Conservation (phyloP, 2,888 invertebrate genomes). For the Thysanoteuthis rhombus region DNA sequence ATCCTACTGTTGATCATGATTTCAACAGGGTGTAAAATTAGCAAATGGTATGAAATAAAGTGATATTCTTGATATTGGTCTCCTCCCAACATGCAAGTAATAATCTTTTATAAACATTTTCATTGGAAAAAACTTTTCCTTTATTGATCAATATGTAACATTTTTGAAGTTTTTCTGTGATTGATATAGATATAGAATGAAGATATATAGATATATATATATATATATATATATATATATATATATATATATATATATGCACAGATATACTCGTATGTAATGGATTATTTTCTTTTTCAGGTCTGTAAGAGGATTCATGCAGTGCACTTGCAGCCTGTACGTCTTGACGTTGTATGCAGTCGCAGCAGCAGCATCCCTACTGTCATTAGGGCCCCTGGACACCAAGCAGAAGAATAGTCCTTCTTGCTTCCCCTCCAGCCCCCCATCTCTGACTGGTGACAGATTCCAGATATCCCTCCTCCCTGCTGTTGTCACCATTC, state of each 20-base stretch:
- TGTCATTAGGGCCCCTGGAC: conserved; percentile 1
- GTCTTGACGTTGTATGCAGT: conserved; percentile 24
- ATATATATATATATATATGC: not conserved
- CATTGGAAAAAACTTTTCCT: too few relatives aligned
- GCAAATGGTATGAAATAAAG: too few relatives aligned
- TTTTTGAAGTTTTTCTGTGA: too few relatives aligned
- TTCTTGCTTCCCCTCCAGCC: not conserved
- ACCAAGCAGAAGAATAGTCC: conserved; percentile 20
- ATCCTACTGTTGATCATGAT: too few relatives aligned
- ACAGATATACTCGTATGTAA: not conserved
- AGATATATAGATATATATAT: not conserved
- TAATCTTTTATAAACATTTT: too few relatives aligned
- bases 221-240: too few relatives aligned
- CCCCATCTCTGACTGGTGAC: conserved; percentile 14
- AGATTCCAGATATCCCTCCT: conserved; percentile 12
- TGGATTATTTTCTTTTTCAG: not conserved
- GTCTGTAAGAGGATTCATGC: conserved; percentile 31
- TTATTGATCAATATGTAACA: too few relatives aligned
- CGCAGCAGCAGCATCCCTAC: conserved; percentile 20
- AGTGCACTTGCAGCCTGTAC: conserved; percentile 23
- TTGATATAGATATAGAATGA: too few relatives aligned
- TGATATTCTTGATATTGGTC: too few relatives aligned
- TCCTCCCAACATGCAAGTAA: too few relatives aligned
- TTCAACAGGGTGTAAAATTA: too few relatives aligned
- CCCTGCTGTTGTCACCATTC: not conserved